Conservation (phyloP, 1,140 invertebrate species). For the Nasonia giraulti region DNA sequence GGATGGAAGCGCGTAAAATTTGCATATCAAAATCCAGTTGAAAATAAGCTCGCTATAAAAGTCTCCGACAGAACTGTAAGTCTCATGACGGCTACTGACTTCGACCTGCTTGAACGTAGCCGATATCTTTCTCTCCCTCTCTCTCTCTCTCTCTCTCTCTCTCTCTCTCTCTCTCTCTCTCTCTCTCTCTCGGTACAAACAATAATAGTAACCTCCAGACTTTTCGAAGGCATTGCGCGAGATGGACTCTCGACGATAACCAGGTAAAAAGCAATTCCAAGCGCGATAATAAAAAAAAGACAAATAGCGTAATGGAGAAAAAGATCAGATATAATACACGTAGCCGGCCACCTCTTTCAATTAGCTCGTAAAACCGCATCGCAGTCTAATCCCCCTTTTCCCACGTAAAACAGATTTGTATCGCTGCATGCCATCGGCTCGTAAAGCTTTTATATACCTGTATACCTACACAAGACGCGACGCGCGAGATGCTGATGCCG, state of each 20-base stretch:
- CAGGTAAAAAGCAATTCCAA: too few species aligned
- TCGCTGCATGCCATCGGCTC: neutral
- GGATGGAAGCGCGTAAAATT: neutral
- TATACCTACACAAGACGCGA: neutral
- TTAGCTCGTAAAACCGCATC: too few species aligned
- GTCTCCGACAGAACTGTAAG: neutral
- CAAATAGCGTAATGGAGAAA: too few species aligned
- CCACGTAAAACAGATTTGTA: neutral
- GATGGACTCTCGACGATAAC: neutral
- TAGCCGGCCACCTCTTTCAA: too few species aligned
- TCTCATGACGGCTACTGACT: neutral
- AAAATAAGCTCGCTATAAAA: neutral
- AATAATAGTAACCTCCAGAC: neutral
- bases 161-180: neutral
- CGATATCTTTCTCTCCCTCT: neutral
- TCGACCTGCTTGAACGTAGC: neutral
- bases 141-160: neutral
- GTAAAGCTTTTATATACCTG: neutral
- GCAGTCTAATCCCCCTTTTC: neutral
- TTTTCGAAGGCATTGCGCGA: neutral
- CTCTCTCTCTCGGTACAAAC: neutral
- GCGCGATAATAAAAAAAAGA: too few species aligned
- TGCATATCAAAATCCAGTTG: neutral
- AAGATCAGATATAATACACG: too few species aligned
- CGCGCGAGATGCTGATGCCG: slow-evolving; percentile 14